Base-by-base conservation (phyloP, 2,797 vertebrate species). In the Brachyalestes nurse region DNA sequence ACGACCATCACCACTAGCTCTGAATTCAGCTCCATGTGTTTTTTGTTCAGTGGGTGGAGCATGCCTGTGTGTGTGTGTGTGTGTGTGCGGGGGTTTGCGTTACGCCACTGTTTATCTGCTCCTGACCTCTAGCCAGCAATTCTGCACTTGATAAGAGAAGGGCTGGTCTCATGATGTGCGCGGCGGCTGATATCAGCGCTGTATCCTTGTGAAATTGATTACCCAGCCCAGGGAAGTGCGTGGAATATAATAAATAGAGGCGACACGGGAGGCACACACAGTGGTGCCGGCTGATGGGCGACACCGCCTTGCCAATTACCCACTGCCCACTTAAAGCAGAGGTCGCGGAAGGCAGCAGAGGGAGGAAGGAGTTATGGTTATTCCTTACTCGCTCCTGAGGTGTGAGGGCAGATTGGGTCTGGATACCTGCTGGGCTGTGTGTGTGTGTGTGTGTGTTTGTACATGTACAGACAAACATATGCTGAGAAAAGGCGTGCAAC, bases 51-150 rank as follows among this genome's bases (percentile, higher is more conserved):
- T 85, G 90, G 89, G 88, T 89, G 90, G 91, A 90, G 91, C 90
- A 65, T 87, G 88, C 88, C 87, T 87, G 89, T 89, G 47, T 70
- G 74, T 67, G 91, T 92, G 92, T 95, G 93, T 95, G 96, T 87
- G 88, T 89, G 87, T 85, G 90, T 87, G 57, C 34, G 77, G 71
- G 91, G 92, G 93, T 94, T 93, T 95, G 96, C 95, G 90, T 93
- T 97, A 97, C 96, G 96, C 95, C 97, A 95, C 96, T 98, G 97
- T 98, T 99, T 99, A 98, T 98, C 97, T 98, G 95, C 95, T 96
- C 95, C 95, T 97, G 97, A 99, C 97, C 97, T 97, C 97, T 96
- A 97, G 94, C 96, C 95, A 93, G 93, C 96, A 96, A 97, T 97
- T 97, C 96, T 97, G 97, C 96, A 96, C 96, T 97, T 96, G 97